phyloP scores from a whole-genome alignment of 2,888 invertebrate species.

The Ormia ochracea region DNA sequence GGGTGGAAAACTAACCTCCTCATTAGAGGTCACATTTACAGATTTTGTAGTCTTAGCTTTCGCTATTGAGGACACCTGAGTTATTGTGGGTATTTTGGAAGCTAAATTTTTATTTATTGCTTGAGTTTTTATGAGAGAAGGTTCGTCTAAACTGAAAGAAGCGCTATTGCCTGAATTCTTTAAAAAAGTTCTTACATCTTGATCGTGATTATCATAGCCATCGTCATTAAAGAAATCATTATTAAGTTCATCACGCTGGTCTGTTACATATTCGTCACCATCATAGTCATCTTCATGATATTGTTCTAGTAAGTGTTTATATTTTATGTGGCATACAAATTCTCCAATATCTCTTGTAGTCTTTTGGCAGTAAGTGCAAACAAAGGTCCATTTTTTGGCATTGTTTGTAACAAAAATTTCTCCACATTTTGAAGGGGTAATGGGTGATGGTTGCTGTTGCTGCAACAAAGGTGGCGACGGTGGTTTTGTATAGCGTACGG shows the following conservation, averaged over 20 bases:
- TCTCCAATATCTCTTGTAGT: slow-evolving; percentile 67
- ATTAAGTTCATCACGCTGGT: slow-evolving; percentile 11
- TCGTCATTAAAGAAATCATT: slow-evolving; percentile 39
- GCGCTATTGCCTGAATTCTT: neutral
- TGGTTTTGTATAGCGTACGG: neutral
- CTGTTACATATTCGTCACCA: slow-evolving; percentile 28
- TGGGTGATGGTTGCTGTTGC: neutral
- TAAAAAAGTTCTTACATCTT: slow-evolving; percentile 63
- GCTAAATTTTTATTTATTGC: neutral
- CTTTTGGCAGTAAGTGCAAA: slow-evolving; percentile 68
- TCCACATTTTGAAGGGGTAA: slow-evolving; percentile 63
- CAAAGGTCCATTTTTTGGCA: slow-evolving; percentile 68
- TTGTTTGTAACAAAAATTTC: slow-evolving; percentile 68
- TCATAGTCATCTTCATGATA: slow-evolving; percentile 44
- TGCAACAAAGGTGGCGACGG: neutral
- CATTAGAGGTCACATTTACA: slow-evolving; percentile 33
- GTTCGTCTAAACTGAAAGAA: neutral
- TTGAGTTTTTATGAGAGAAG: neutral
- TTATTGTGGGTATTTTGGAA: slow-evolving; percentile 18
- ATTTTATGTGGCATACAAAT: slow-evolving; percentile 67
- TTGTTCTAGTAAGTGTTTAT: slow-evolving; percentile 64
- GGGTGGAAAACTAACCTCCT: slow-evolving; percentile 44
- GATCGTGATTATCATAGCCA: slow-evolving; percentile 56
- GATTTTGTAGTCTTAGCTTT: slow-evolving; percentile 20
- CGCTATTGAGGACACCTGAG: slow-evolving; percentile 16